These are phyloP conservation scores for Galerucella nymphaeae DNA, from an alignment of 2,888 invertebrate genomes.

Conservation along the genomic window DNA sequence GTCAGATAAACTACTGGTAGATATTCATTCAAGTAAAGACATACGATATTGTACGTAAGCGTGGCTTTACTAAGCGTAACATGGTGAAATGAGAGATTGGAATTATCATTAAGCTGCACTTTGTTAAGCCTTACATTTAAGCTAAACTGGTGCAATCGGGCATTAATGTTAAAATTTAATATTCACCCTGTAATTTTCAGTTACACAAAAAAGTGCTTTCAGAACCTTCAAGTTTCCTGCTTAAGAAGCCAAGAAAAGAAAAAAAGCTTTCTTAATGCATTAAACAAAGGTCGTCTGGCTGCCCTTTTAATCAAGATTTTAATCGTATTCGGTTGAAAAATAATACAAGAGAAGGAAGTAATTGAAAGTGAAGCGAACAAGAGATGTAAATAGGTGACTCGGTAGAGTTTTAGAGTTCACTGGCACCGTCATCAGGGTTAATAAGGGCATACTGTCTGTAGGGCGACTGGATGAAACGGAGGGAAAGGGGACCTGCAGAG, in stretches of 20 bases:
- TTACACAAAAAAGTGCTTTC: not conserved
- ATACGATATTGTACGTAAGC: too few species aligned
- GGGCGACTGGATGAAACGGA: constrained; percentile 39
- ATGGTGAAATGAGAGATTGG: too few species aligned
- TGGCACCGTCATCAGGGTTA: constrained; percentile 55
- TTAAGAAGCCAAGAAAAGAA: not conserved
- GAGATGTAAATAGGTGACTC: constrained; percentile 57
- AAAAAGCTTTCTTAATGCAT: constrained; percentile 3
- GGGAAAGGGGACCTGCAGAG: constrained; percentile 33
- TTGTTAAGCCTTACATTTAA: too few species aligned
- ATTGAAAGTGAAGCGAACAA: constrained; percentile 54
- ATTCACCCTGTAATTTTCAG: constrained; percentile 4
- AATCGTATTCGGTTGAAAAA: constrained; percentile 27
- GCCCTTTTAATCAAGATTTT: constrained; percentile 33
- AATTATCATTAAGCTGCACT: too few species aligned
- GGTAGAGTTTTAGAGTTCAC: constrained; percentile 53
- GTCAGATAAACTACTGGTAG: too few species aligned
- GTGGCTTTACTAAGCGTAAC: too few species aligned
- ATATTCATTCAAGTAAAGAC: too few species aligned
- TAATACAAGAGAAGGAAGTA: constrained; percentile 47
- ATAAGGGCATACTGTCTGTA: constrained; percentile 50
- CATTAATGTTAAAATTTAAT: too few species aligned
- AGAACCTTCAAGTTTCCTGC: constrained; percentile 1
- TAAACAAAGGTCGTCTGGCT: constrained; percentile 22
- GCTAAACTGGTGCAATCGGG: too few species aligned